Percentiles rank a stretch among this genome's conserved stretches.
These are phyloP conservation scores for Microdon myrmicae DNA, from an alignment of 2,888 invertebrate species.

Conservation along the genomic window DNA sequence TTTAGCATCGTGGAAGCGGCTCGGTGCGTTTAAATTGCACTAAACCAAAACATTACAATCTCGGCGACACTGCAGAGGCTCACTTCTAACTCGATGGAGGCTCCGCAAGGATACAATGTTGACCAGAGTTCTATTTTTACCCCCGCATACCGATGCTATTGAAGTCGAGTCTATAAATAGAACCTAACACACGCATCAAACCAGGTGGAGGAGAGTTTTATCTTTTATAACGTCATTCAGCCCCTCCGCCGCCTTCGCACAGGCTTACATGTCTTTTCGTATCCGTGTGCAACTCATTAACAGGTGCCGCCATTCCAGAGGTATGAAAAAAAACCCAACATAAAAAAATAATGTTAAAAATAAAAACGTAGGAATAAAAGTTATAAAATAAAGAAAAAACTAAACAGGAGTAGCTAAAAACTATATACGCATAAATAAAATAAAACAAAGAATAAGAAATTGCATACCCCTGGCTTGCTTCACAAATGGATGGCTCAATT, in stretches of 20 bases:
- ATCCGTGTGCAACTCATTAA: constrained; percentile 41
- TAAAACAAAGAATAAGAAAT: neutral
- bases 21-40: neutral
- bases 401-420: too few species aligned
- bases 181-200: constrained; percentile 25
- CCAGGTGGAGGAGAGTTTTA: constrained; percentile 25
- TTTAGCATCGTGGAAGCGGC: neutral
- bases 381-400: too few species aligned
- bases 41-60: constrained; percentile 11
- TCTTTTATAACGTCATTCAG: constrained; percentile 28
- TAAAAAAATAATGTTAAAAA: too few species aligned
- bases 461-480: too few species aligned
- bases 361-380: too few species aligned
- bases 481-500: constrained; percentile 23
- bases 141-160: constrained; percentile 28
- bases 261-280: constrained; percentile 1
- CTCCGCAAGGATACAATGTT: constrained; percentile 23
- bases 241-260: constrained; percentile 2
- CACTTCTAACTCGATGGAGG: constrained; percentile 15
- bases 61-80: constrained; percentile 2
- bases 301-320: constrained; percentile 39
- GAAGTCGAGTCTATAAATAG: constrained; percentile 44
- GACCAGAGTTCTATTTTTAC: constrained; percentile 42
- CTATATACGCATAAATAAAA: constrained; percentile 1
- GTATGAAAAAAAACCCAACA: constrained; percentile 40